Percentiles rank a stretch among this genome's conserved stretches.
phyloP scores from a whole-genome alignment of 2,797 vertebrate species.

The Semaprochilodus insignis region DNA sequence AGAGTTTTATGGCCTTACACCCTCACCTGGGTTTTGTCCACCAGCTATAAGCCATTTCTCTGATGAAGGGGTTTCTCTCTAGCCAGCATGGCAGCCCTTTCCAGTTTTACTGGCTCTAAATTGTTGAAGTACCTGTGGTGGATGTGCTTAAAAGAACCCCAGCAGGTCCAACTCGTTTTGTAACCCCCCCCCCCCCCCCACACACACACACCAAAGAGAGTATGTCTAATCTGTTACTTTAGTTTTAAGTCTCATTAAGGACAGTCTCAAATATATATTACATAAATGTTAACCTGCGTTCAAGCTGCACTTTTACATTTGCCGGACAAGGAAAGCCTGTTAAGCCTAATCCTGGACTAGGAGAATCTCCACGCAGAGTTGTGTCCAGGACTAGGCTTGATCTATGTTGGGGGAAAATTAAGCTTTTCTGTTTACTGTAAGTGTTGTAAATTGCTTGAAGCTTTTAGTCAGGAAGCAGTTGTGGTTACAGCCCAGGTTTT shows the following conservation, averaged over 20 bases:
- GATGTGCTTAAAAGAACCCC: slow-evolving; percentile 11
- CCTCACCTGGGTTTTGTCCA: not conserved
- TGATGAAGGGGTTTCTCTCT: not conserved
- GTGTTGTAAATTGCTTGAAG: too few species aligned
- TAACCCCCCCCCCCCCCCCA: not conserved
- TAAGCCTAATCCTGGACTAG: not conserved
- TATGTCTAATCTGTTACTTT: not conserved
- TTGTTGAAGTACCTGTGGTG: not conserved
- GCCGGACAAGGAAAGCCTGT: too few species aligned
- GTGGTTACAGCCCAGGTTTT: too few species aligned
- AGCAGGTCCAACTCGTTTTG: slow-evolving; percentile 38
- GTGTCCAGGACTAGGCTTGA: not conserved
- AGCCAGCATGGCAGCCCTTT: slow-evolving; percentile 45
- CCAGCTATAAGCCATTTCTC: not conserved
- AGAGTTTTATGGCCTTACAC: not conserved
- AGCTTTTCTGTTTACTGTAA: not conserved
- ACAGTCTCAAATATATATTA: too few species aligned
- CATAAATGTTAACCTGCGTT: too few species aligned
- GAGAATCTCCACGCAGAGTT: not conserved
- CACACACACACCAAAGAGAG: too few species aligned
- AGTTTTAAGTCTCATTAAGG: too few species aligned
- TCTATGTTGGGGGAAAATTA: not conserved
- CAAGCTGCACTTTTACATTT: too few species aligned
- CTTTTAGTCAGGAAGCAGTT: too few species aligned
- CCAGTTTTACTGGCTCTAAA: slow-evolving; percentile 47